Percentiles rank a stretch among this genome's conserved stretches.
Conservation (phyloP, 2,797 vertebrate genomes). For the Hyperoplus lanceolatus region DNA sequence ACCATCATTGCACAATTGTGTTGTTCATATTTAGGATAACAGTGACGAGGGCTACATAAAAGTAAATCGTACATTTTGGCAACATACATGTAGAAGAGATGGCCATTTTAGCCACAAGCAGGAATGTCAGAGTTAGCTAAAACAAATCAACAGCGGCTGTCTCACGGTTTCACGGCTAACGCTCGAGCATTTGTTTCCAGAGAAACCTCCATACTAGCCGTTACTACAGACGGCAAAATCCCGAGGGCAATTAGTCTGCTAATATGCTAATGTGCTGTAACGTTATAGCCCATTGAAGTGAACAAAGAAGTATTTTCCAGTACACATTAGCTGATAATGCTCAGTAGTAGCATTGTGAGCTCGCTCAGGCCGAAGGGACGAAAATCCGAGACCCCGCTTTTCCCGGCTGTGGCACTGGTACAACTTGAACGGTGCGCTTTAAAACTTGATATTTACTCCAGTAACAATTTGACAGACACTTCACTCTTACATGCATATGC, state of each 20-base stretch:
- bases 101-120: background rate
- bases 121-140: conserved; percentile 15
- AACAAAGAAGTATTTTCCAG: conserved; percentile 88
- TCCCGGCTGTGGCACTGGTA: conserved; percentile 57
- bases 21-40: too few relatives aligned
- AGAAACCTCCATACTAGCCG: background rate
- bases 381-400: conserved; percentile 75
- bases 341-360: conserved; percentile 34
- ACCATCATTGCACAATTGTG: background rate
- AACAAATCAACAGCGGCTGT: conserved; percentile 21
- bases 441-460: conserved; percentile 73
- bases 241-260: conserved; percentile 26
- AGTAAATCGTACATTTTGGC: background rate
- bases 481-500: conserved; percentile 2
- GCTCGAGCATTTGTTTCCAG: background rate
- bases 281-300: conserved; percentile 72
- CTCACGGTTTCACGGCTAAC: conserved; percentile 24
- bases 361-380: conserved; percentile 61
- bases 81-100: conserved; percentile 32
- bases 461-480: conserved; percentile 36
- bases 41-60: background rate
- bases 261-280: conserved; percentile 74
- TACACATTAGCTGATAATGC: conserved; percentile 27
- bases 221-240: conserved; percentile 12
- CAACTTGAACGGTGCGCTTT: conserved; percentile 74